Percentiles rank a stretch among this genome's conserved stretches.
Conservation (phyloP, 2,113 vertebrate species). For the Polyodon spathula region DNA sequence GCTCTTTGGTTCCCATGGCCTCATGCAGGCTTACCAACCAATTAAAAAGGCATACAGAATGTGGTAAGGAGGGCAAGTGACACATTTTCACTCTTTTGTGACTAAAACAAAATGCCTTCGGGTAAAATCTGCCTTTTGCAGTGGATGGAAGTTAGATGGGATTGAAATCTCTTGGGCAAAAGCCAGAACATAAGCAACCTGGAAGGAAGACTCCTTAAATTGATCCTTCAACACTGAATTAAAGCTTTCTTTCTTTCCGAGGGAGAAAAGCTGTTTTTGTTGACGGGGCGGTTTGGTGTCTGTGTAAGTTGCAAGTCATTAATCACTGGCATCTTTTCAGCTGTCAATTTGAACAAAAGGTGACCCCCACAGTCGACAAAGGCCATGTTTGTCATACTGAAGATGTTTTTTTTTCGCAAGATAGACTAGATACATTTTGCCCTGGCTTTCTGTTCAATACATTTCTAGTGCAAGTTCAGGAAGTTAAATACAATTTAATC, state of each 20-base stretch:
- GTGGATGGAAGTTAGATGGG: slow-evolving; percentile 40
- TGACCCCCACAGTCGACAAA: slow-evolving; percentile 59
- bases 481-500: no score
- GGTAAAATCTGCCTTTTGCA: slow-evolving; percentile 33
- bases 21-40: slow-evolving; percentile 45
- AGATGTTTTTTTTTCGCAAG: slow-evolving; percentile 17
- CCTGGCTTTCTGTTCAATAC: slow-evolving; percentile 33
- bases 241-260: slow-evolving; percentile 42
- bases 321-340: slow-evolving; percentile 76
- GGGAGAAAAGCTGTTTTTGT: slow-evolving; percentile 31
- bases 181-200: slow-evolving; percentile 41
- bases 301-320: slow-evolving; percentile 68
- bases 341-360: slow-evolving; percentile 72
- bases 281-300: slow-evolving; percentile 42
- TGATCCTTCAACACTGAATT: slow-evolving; percentile 35
- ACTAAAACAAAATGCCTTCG: slow-evolving; percentile 54
- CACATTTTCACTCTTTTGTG: slow-evolving; percentile 40
- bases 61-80: slow-evolving; percentile 42
- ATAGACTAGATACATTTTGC: slow-evolving; percentile 48
- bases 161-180: slow-evolving; percentile 36
- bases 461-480: slow-evolving; percentile 49
- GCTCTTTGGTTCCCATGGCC: slow-evolving; percentile 60
- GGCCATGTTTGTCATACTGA: slow-evolving; percentile 49
- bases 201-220: slow-evolving; percentile 36
- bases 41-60: slow-evolving; percentile 49